Evolutionary conservation across 2,113 vertebrate genomes (phyloP).

Genomic region (Alouatta palliata): DNA sequence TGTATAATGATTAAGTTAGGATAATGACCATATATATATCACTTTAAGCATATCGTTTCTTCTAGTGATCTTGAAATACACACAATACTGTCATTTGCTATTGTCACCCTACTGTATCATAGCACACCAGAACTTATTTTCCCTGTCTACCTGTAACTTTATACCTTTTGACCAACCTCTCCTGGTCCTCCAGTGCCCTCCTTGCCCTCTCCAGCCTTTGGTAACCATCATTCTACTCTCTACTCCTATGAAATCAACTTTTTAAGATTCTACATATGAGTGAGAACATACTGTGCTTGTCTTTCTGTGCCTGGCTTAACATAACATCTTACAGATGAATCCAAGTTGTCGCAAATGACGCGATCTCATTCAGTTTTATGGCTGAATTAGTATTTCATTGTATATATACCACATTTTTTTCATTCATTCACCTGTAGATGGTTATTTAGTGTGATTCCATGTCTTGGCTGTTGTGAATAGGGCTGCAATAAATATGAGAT

Average conservation of each 20-base stretch:
- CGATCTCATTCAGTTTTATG: not conserved
- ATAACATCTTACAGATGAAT: not conserved
- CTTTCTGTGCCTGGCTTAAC: not conserved
- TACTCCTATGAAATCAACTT: not conserved
- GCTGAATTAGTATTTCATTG: not conserved
- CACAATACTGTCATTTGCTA: not conserved
- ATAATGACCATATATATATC: too few relatives aligned
- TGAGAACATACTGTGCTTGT: not conserved
- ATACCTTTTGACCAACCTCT: not conserved
- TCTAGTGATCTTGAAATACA: not conserved
- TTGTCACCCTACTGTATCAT: not conserved
- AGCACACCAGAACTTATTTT: not conserved
- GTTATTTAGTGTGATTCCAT: too few relatives aligned
- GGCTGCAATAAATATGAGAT: too few relatives aligned
- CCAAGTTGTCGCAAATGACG: not conserved
- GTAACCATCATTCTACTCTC: not conserved
- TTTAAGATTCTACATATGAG: not conserved
- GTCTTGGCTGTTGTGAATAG: too few relatives aligned
- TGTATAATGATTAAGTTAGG: not conserved
- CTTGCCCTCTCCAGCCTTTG: not conserved
- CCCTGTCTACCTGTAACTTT: not conserved
- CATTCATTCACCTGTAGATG: too few relatives aligned
- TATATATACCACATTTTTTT: not conserved
- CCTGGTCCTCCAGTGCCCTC: not conserved
- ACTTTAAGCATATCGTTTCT: not conserved